Evolutionary conservation across 2,113 vertebrate species (phyloP), one percentile per base, ranked within the genome.

Genomic region (Sorex araneus): DNA sequence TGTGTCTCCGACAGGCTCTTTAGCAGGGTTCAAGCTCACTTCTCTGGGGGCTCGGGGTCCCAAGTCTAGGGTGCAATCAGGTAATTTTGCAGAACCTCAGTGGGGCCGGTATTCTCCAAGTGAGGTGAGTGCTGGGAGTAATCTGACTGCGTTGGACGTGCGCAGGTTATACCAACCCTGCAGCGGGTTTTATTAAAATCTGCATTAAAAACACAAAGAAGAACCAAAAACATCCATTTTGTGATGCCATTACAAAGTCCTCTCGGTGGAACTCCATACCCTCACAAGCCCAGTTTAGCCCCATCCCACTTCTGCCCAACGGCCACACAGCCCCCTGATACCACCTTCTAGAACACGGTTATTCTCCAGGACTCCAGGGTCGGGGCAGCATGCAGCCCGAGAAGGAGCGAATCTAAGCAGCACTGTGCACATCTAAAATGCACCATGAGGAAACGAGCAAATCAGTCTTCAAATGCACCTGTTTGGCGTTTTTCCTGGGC

Each of bases 181-280:
- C 27, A 5, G 2, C 28, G 0, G 6, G 23, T 19, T 9, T 60
- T 92, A 77, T 60, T 88, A 67, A 50, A 6, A 84, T 84, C 80
- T 78, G 87, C 0, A 23, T 85, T 82, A 50, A 90, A 90, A 47
- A 57, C 27, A 92, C 82, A 75, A 77, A 45, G 36, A 60, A 80
- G 40, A 87, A 78, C 36, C 4, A 54, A 80, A 32, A 54, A 57
- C 30, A 27, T 16, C 66, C 50, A 40, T 36, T 1, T 13, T 54
- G 45, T 77, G 54, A 40, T 45, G 34, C 69, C 19, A 18, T 18
- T 45, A 21, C 63, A 74, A 45, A 64, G 57, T n/a, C 50, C 21
- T 27, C 13, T 27, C 47, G 34, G 23, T 0, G 13, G 23, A 16
- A 3, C 4, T 10, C 16, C 30, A 43, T 10, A 43, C 10, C 27